phyloP scores from a whole-genome alignment of 2,888 invertebrate species.

The Trissoscelio sp. region DNA sequence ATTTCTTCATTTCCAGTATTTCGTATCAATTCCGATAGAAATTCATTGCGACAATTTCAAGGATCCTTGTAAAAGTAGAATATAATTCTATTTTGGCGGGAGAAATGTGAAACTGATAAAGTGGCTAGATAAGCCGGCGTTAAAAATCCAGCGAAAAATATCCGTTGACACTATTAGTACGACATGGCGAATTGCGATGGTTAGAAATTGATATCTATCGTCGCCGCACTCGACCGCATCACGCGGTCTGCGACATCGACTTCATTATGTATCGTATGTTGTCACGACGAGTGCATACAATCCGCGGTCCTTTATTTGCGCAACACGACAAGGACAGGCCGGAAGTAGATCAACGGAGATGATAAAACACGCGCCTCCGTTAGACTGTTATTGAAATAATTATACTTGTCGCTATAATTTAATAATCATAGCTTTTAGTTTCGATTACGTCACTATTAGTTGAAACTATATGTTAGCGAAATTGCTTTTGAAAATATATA shows the following conservation, averaged over 20 bases:
- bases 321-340: constrained; percentile 62
- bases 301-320: constrained; percentile 53
- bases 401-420: constrained; percentile 38
- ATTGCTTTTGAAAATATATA: too few species aligned
- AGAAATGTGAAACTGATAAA: not conserved
- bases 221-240: constrained; percentile 7
- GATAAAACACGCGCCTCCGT: constrained; percentile 43
- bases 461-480: too few species aligned
- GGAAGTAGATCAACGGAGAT: constrained; percentile 58
- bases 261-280: constrained; percentile 55
- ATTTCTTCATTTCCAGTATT: not conserved
- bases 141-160: not conserved
- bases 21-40: not conserved
- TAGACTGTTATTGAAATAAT: constrained; percentile 29
- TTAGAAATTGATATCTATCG: constrained; percentile 46
- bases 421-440: constrained; percentile 23
- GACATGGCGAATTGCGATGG: constrained; percentile 8
- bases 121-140: not conserved
- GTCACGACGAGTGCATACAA: constrained; percentile 58
- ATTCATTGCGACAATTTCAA: not conserved
- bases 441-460: constrained; percentile 17
- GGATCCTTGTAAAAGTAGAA: not conserved
- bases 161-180: constrained; percentile 10
- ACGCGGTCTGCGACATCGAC: constrained; percentile 36
- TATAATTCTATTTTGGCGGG: constrained; percentile 21